A percentile compares a stretch with the other conserved stretches of the same genome.
phyloP scores from a whole-genome alignment of 2,113 vertebrate genomes.

The Brachyhypopomus occidentalis region DNA sequence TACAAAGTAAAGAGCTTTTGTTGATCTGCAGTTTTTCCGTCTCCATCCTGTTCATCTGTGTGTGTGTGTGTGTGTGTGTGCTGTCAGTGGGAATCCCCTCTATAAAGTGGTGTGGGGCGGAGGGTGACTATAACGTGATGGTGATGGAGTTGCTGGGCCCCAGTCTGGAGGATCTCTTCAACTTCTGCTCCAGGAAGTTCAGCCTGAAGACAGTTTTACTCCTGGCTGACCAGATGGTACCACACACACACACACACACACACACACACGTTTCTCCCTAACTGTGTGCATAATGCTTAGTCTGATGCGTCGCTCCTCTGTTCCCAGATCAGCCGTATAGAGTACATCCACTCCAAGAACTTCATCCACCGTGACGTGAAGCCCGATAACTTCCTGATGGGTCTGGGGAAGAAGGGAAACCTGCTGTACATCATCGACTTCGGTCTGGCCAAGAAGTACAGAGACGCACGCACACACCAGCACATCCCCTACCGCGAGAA shows the following conservation, averaged over 20 bases:
- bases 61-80: not conserved
- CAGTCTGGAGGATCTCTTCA: constrained; percentile 96
- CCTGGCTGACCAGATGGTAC: constrained; percentile 96
- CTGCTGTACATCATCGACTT: constrained; percentile 99
- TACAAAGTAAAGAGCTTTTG: no score
- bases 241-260: constrained; percentile 27
- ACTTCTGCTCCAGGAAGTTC: constrained; percentile 98
- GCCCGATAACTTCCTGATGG: constrained; percentile 97
- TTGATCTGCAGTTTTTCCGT: no score
- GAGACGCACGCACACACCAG: constrained; percentile 95
- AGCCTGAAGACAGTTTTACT: constrained; percentile 96
- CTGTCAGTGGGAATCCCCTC: constrained; percentile 91
- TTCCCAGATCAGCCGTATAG: constrained; percentile 91
- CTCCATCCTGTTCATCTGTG: no score
- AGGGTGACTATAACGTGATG: constrained; percentile 98
- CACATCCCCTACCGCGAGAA: no score
- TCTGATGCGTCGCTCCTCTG: not conserved
- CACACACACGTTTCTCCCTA: not conserved
- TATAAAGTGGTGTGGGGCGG: constrained; percentile 97
- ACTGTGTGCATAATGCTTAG: no score
- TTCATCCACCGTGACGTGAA: constrained; percentile 97
- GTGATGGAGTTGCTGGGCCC: constrained; percentile 97
- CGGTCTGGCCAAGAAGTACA: constrained; percentile 95
- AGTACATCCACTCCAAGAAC: constrained; percentile 99
- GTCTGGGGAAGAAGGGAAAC: constrained; percentile 95